These are phyloP conservation scores for Antechinus stuartii DNA, from an alignment of 2,113 vertebrate genomes.

Conservation along the genomic window DNA sequence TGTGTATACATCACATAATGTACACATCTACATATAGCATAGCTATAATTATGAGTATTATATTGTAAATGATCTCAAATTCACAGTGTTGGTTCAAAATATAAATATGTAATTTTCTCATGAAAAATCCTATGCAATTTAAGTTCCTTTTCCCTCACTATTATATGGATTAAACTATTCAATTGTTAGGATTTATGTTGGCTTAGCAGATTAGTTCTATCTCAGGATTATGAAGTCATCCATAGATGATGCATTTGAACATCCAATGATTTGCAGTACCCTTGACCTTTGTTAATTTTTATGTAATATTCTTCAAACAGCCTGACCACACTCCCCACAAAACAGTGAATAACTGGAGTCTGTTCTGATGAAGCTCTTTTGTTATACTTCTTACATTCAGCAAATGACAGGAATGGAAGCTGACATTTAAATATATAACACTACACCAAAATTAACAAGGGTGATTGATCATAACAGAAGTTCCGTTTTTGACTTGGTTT, in stretches of 20 bases:
- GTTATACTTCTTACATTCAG: conserved; percentile 5
- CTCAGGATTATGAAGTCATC: not conserved
- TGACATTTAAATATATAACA: conserved; percentile 1
- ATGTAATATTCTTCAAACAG: conserved; percentile 1
- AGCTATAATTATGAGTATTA: not conserved
- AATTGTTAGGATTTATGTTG: not conserved
- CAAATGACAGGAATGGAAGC: conserved; percentile 3
- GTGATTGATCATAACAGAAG: conserved; percentile 15
- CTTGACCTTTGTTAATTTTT: not conserved
- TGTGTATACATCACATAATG: not conserved
- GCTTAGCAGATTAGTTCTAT: not conserved
- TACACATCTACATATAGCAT: not conserved
- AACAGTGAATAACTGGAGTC: not conserved
- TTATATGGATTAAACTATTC: not conserved
- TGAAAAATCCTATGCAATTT: not conserved
- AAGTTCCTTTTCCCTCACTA: not conserved
- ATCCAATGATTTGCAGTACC: not conserved
- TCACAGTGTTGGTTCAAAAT: not conserved
- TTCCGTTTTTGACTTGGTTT: conserved; percentile 24
- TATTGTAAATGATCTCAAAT: not conserved
- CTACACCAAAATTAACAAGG: conserved; percentile 17
- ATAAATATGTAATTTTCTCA: not conserved
- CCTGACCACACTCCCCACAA: not conserved
- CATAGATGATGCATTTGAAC: not conserved
- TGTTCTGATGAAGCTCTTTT: not conserved